phyloP scores from a whole-genome alignment of 1,140 invertebrate genomes.

The Aphaenogaster floridana region DNA sequence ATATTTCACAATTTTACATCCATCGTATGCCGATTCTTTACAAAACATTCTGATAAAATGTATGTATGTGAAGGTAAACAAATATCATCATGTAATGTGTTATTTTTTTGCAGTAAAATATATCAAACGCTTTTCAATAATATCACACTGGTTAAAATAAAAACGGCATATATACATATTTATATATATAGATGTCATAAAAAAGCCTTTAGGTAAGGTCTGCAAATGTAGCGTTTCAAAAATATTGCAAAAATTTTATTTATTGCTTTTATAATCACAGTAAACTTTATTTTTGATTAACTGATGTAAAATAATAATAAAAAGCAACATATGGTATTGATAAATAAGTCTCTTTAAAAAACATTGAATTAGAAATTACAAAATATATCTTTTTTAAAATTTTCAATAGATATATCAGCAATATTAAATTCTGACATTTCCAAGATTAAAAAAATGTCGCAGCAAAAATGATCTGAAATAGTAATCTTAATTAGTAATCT shows the following conservation, averaged over 20 bases:
- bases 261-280: not conserved
- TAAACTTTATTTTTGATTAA: conserved; percentile 1
- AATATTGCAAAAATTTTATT: not conserved
- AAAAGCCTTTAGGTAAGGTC: not conserved
- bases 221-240: not conserved
- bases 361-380: not conserved
- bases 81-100: not conserved
- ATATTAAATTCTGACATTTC: not conserved
- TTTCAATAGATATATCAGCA: not conserved
- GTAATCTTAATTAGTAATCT: not conserved
- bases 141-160: not conserved
- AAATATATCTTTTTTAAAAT: not conserved
- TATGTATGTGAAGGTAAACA: not conserved
- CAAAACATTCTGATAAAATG: not conserved
- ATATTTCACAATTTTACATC: not conserved
- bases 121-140: not conserved
- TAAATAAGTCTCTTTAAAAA: not conserved
- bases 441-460: not conserved
- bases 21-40: not conserved
- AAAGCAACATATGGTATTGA: not conserved
- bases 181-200: not conserved
- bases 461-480: not conserved
- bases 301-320: not conserved
- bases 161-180: not conserved
- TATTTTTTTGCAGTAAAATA: not conserved